phyloP scores from a whole-genome alignment of 2,113 vertebrate species.

The Silurus meridionalis region DNA sequence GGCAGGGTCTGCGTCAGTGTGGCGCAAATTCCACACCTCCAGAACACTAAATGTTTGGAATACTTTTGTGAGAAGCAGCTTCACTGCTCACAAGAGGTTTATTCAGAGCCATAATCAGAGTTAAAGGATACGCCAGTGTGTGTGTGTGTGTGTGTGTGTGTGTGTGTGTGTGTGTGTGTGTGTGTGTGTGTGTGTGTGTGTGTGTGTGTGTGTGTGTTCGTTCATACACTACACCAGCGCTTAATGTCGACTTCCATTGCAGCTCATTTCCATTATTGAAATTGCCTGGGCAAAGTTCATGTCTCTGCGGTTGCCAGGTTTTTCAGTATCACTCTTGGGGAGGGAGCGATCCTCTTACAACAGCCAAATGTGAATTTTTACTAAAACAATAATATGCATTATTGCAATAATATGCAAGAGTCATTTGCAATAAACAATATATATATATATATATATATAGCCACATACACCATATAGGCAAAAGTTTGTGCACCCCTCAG shows the following conservation, averaged over 20 bases:
- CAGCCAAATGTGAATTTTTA: neutral
- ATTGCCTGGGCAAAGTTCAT: neutral
- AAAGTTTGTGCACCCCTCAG: too few species aligned
- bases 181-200: neutral
- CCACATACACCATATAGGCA: too few species aligned
- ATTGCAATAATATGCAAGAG: too few species aligned
- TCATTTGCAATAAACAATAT: neutral
- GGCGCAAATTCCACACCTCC: neutral
- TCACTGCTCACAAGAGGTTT: neutral
- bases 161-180: neutral
- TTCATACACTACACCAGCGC: neutral
- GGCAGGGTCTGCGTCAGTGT: neutral
- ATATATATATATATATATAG: too few species aligned
- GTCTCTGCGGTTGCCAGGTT: neutral
- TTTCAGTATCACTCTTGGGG: neutral
- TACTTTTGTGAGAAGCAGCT: neutral
- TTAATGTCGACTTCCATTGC: neutral
- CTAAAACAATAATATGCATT: neutral
- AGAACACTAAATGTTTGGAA: neutral
- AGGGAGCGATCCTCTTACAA: neutral
- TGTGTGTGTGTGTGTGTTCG: too few species aligned
- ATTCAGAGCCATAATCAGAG: neutral
- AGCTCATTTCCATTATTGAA: constrained; percentile 8
- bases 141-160: neutral
- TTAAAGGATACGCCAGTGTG: neutral